Percentiles rank a stretch among this genome's conserved stretches.
Conservation (phyloP, 2,797 vertebrate genomes). For the Agapornis canus region DNA sequence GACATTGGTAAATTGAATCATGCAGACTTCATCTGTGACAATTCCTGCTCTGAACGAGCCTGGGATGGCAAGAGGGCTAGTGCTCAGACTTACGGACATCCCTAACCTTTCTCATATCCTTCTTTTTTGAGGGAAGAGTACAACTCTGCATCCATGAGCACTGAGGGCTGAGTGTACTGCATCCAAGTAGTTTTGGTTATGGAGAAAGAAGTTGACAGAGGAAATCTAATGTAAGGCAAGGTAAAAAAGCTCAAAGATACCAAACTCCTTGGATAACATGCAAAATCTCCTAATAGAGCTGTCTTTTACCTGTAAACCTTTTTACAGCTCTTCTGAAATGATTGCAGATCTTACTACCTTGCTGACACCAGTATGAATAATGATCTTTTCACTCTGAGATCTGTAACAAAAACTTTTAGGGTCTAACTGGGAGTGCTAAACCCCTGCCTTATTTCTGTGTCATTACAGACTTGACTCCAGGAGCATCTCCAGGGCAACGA, state of each 20-base stretch:
- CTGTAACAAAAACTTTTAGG: slow-evolving; percentile 22
- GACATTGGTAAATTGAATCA: background rate
- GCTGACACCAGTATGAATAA: background rate
- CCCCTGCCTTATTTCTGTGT: background rate
- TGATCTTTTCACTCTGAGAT: slow-evolving; percentile 12
- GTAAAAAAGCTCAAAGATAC: background rate
- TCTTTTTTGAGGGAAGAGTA: background rate
- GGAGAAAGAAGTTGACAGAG: background rate
- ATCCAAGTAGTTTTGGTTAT: background rate
- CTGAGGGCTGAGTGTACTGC: background rate
- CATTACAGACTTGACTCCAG: background rate
- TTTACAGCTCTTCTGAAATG: background rate
- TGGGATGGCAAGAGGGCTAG: background rate
- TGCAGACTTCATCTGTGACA: background rate
- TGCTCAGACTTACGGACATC: fast-evolving
- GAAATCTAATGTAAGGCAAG: background rate
- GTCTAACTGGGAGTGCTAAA: slow-evolving; percentile 28
- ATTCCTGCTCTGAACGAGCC: background rate
- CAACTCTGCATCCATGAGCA: background rate
- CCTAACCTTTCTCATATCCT: background rate
- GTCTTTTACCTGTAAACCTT: background rate
- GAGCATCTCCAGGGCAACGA: background rate
- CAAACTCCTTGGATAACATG: background rate
- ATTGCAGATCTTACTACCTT: background rate
- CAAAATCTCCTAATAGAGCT: background rate